Percentiles rank a stretch among this genome's conserved stretches.
phyloP scores from a whole-genome alignment of 1,140 invertebrate genomes.

The Listronotus bonariensis region DNA sequence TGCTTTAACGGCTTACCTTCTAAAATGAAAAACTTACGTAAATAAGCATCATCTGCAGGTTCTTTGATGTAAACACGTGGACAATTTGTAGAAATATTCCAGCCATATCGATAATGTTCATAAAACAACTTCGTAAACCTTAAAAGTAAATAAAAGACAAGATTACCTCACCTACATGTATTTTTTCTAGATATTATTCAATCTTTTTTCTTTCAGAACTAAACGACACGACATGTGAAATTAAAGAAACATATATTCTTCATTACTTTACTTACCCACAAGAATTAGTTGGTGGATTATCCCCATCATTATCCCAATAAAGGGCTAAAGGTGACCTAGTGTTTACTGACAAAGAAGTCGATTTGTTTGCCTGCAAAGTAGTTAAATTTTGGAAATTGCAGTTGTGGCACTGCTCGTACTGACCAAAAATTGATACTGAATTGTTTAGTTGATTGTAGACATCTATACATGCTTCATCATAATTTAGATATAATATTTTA shows the following conservation, averaged over 20 bases:
- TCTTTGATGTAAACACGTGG: slow-evolving; percentile 54
- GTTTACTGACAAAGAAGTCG: slow-evolving; percentile 55
- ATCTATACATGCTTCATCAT: slow-evolving; percentile 60
- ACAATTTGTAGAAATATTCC: slow-evolving; percentile 59
- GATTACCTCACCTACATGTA: no score
- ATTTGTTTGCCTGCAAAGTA: slow-evolving; percentile 46
- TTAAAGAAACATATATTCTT: background rate
- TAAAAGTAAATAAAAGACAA: slow-evolving; percentile 40
- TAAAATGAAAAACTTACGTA: slow-evolving; percentile 56
- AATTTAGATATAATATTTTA: slow-evolving; percentile 38
- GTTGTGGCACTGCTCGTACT: slow-evolving; percentile 56
- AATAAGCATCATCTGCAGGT: slow-evolving; percentile 58
- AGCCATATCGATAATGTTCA: slow-evolving; percentile 61
- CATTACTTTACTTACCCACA: slow-evolving; percentile 20
- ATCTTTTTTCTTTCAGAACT: background rate
- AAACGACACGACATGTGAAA: slow-evolving; percentile 35
- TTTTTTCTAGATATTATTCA: no score
- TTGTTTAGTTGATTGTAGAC: slow-evolving; percentile 54
- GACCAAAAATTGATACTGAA: slow-evolving; percentile 51
- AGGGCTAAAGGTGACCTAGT: slow-evolving; percentile 58
- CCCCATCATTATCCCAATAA: slow-evolving; percentile 44
- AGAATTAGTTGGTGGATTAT: background rate
- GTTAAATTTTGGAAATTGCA: slow-evolving; percentile 55
- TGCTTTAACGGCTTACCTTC: background rate
- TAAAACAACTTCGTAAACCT: slow-evolving; percentile 51